Evolutionary conservation across 2,113 vertebrate species (phyloP), one percentile per base, ranked within the genome.

Genomic region (Colossoma macropomum): DNA sequence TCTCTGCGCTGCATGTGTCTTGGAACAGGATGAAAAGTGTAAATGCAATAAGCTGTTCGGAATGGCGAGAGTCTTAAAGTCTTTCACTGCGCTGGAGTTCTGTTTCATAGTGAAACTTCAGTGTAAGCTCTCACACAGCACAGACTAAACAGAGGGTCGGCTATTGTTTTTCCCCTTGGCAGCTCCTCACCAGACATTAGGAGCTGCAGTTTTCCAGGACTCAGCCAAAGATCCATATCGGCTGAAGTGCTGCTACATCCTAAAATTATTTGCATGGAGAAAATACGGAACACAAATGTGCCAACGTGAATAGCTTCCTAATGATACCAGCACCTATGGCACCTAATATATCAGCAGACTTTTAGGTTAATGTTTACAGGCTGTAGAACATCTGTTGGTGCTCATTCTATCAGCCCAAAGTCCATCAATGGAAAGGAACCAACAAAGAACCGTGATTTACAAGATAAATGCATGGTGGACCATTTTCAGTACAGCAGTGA

Each of bases 121-220:
- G 82, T 88, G 73, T 81, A 91, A 93, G 92, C 87, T 89, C 89
- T 84, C 85, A 73, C 21, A 86, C 89, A 86, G 91, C 91, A 63
- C 89, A 95, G 94, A 93, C 92, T 94, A 94, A 95, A 95, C 93
- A 94, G 80, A 86, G 87, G 87, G 41, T 76, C 60, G 85, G 84
- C 80, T 89, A 92, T 93, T 94, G 92, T 94, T 94, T 88, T 91
- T 90, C 87, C 88, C 86, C 87, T 87, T 89, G 89, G 88, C 91
- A 90, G 76, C 77, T 66, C 84, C 84, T 89, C 88, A 86, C 85
- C 84, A 89, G 88, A 89, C 81, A 88, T 88, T 82, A 84, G 23
- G 73, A 68, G 66, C 25, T 84, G 69, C 27, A 28, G 17, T 56
- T 79, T 81, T 80, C 25, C 41, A 19, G 23, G 52, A 75, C 23